Evolutionary conservation across 2,113 vertebrate genomes (phyloP).

Genomic region (Micronycteris hirsuta): DNA sequence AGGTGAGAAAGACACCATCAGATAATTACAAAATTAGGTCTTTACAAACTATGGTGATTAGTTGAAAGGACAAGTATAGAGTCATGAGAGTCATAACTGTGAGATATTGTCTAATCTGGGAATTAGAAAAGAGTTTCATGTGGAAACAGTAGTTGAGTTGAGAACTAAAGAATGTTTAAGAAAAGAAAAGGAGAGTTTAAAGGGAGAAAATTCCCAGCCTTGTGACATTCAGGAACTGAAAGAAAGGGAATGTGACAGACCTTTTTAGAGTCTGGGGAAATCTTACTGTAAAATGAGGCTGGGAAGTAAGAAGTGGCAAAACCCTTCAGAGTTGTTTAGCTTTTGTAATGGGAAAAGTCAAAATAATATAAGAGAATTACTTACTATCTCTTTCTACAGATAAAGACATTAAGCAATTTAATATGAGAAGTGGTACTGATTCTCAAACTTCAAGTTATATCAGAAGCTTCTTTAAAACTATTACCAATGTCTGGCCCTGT

Average conservation of each 20-base stretch:
- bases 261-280: fast-evolving
- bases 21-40: background rate
- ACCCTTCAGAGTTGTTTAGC: background rate
- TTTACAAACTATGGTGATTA: background rate
- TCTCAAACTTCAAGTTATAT: background rate
- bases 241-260: background rate
- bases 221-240: background rate
- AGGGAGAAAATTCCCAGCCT: background rate
- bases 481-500: background rate
- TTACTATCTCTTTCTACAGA: background rate
- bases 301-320: background rate
- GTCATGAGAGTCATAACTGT: background rate
- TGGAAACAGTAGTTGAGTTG: background rate
- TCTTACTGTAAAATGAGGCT: background rate
- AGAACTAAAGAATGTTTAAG: background rate
- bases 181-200: background rate
- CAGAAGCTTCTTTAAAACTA: background rate
- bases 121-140: background rate
- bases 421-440: background rate
- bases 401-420: background rate
- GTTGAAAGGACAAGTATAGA: background rate
- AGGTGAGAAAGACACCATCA: background rate
- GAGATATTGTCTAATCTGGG: background rate
- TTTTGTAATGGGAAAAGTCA: background rate
- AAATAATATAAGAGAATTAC: background rate